Conservation (phyloP, 2,113 vertebrate species). For the Grantiella picta region DNA sequence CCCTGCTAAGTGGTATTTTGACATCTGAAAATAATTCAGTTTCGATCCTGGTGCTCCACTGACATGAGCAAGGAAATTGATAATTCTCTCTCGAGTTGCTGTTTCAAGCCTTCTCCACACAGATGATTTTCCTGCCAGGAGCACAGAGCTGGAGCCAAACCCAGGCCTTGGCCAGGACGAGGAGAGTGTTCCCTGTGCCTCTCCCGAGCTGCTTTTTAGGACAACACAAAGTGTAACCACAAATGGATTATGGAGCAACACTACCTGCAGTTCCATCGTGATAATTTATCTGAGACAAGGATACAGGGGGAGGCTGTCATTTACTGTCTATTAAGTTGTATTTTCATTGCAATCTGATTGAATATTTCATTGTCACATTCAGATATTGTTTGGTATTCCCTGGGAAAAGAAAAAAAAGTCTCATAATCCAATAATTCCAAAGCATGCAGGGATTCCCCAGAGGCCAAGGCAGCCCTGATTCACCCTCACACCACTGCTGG, state of each 20-base stretch:
- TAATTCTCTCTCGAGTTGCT: not conserved
- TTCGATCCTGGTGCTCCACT: not conserved
- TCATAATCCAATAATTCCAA: not conserved
- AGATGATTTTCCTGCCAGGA: not conserved
- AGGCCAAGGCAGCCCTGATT: not conserved
- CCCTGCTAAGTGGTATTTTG: conserved; percentile 31
- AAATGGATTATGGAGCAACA: not conserved
- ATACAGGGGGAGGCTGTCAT: not conserved
- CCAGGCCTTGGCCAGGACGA: not conserved
- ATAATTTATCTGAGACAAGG: not conserved
- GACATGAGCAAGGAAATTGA: not conserved
- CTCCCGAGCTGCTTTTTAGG: not conserved
- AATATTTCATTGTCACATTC: not conserved
- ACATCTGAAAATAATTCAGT: conserved; percentile 45
- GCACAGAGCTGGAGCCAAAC: not conserved
- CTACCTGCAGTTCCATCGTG: rapidly evolving
- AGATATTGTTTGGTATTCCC: not conserved
- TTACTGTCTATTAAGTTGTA: not conserved
- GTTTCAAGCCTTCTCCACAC: not conserved
- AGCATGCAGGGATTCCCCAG: rapidly evolving
- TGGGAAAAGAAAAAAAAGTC: not conserved
- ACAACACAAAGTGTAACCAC: not conserved
- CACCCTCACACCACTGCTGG: not conserved
- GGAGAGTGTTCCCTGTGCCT: rapidly evolving
- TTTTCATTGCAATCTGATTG: not conserved